Evolutionary conservation across 1,140 invertebrate genomes (phyloP).

Genomic region (Laodelphax striatellus): DNA sequence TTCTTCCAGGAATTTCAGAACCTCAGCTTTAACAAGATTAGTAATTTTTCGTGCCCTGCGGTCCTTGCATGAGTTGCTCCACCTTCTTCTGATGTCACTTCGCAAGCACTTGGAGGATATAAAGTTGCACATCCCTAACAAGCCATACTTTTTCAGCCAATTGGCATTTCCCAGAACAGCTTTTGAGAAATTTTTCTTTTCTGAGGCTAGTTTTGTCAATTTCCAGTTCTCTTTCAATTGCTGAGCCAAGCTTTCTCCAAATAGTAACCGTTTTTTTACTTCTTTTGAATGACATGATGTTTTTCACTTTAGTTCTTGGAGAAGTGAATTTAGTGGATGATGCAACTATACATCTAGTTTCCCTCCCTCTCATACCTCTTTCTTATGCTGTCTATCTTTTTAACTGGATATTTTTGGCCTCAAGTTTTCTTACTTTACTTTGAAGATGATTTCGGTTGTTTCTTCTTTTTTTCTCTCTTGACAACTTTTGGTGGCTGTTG

Average conservation of each 20-base stretch:
- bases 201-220: background rate
- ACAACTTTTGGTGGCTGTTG: too few relatives aligned
- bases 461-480: too few relatives aligned
- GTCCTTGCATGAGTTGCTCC: background rate
- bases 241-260: conserved; percentile 3
- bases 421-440: too few relatives aligned
- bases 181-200: background rate
- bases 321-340: too few relatives aligned
- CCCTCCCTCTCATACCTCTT: too few relatives aligned
- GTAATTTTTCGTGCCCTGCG: conserved; percentile 6
- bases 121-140: background rate
- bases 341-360: too few relatives aligned
- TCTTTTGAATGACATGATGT: background rate
- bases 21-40: conserved; percentile 7
- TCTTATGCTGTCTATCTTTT: too few relatives aligned
- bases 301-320: too few relatives aligned
- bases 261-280: background rate
- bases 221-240: conserved; percentile 2
- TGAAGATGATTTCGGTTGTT: too few relatives aligned
- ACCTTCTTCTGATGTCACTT: background rate
- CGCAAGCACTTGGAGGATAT: background rate
- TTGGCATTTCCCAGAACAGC: background rate
- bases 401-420: too few relatives aligned
- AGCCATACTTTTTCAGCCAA: conserved; percentile 2
- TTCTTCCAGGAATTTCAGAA: conserved; percentile 12